Percentiles rank a stretch among this genome's conserved stretches.
These are phyloP conservation scores for Bufo gargarizans DNA, from an alignment of 2,113 vertebrate species.

Conservation along the genomic window DNA sequence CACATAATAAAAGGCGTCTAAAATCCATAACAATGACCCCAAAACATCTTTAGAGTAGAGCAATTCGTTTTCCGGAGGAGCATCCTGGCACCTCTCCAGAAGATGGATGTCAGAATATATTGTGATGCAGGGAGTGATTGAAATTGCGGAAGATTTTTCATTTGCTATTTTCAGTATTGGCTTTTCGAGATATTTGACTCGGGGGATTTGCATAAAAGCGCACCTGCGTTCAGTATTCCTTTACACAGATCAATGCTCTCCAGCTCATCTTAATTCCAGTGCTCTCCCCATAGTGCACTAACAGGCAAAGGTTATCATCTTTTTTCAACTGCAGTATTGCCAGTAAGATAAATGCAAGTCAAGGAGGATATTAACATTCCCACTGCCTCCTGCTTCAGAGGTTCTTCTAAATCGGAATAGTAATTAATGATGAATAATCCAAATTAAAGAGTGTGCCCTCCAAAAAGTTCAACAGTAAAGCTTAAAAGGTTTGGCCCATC, in stretches of 20 bases:
- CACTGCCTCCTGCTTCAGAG: not conserved
- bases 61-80: conserved; percentile 10
- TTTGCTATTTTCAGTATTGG: conserved; percentile 26
- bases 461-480: too few species aligned
- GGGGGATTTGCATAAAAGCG: conserved; percentile 39
- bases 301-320: conserved; percentile 37
- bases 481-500: too few species aligned
- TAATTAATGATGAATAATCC: not conserved
- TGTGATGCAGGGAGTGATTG: conserved; percentile 25
- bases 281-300: not conserved
- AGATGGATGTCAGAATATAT: conserved; percentile 37
- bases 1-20: conserved; percentile 9
- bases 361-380: not conserved
- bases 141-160: conserved; percentile 28
- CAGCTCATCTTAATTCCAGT: conserved; percentile 41
- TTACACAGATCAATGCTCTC: conserved; percentile 29
- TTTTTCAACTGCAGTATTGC: not conserved
- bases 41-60: conserved; percentile 12
- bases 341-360: not conserved
- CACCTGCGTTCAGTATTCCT: conserved; percentile 33
- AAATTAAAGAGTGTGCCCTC: too few species aligned
- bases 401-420: not conserved
- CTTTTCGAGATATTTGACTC: conserved; percentile 21
- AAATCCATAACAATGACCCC: conserved; percentile 31
- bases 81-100: conserved; percentile 26